Base-by-base conservation (phyloP, 2,113 vertebrate genomes). In the Megalops atlanticus region DNA sequence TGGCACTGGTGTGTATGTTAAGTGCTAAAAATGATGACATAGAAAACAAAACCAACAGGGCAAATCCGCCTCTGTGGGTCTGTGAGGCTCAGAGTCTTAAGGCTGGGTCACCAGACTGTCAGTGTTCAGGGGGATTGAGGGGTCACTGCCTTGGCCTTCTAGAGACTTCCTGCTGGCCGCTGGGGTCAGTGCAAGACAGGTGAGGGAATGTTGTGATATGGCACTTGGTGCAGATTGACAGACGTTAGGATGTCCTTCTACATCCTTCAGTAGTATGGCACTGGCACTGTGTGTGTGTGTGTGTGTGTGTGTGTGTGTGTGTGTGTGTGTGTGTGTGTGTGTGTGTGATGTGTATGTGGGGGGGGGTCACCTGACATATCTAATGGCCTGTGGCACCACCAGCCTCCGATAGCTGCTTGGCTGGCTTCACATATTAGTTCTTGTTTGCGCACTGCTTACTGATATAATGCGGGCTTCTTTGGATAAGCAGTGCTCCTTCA, bases 201-300 rank as follows among this genome's bases (percentile, higher is more conserved):
- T 4, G 83, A 86, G 89, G 93, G 93, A 93, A 94, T 94, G 93
- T 93, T 88, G 91, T 88, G 84, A 87, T 85, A 90, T 90, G 92
- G 94, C 93, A 93, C 93, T 93, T 94, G 90, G 90, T 93, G 91
- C 91, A 87, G 88, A 87, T 85, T 82, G 88, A 91, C 90, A 90
- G 92, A 81, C 80, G 24, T 33, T 84, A 85, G 89, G 86, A 88
- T 90, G 83, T 86, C 89, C 33, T 77, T 40, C 33, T 40, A 47
- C 12, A 10, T 92, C 90, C 88, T 91, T 92, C 94, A 94, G 94
- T 95, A 94, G 94, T 94, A 92, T 94, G 89, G 89, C 91, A 92
- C 89, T 87, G 38, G 72, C 38, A 72, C 40, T 74, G 39, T 40
- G 49, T 41, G 31, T 83, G 83, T 85, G 83, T 14, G 27, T 74